These are phyloP conservation scores for Molothrus aeneus DNA, from an alignment of 2,797 vertebrate genomes.

Conservation along the genomic window DNA sequence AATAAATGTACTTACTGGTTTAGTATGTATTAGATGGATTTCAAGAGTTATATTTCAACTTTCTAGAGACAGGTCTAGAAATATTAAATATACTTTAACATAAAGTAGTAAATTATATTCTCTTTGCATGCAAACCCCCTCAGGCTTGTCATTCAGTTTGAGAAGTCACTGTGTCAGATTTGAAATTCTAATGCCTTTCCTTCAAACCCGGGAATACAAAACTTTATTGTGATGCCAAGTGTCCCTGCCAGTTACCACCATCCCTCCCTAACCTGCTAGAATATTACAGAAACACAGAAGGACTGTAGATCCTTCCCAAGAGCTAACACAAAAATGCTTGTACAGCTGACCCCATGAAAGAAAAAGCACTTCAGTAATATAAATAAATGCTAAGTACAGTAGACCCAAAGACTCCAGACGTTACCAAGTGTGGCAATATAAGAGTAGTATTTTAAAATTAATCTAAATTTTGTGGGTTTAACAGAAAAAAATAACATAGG, in stretches of 20 bases:
- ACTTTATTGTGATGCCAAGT: not conserved
- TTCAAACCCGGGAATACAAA: slow-evolving; percentile 2
- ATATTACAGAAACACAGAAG: not conserved
- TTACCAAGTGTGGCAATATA: not conserved
- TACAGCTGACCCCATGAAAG: not conserved
- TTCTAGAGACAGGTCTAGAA: not conserved
- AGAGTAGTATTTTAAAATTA: not conserved
- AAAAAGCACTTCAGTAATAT: not conserved
- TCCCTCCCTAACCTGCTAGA: not conserved
- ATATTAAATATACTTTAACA: not conserved
- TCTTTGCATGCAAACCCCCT: not conserved
- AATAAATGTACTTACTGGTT: not conserved
- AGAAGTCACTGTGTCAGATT: not conserved
- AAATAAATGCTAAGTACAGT: not conserved
- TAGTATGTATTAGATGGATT: not conserved
- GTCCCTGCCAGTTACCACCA: not conserved
- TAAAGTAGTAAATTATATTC: not conserved
- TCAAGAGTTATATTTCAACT: not conserved
- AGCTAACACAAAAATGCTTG: not conserved
- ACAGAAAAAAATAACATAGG: not conserved
- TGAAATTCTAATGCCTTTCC: slow-evolving; percentile 14
- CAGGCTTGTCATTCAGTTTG: not conserved
- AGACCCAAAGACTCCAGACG: not conserved
- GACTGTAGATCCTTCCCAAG: not conserved
- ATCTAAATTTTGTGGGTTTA: not conserved